Evolutionary conservation across 2,888 invertebrate species (phyloP), one percentile per base, ranked within the genome.

Genomic region (Campoplex nolae): DNA sequence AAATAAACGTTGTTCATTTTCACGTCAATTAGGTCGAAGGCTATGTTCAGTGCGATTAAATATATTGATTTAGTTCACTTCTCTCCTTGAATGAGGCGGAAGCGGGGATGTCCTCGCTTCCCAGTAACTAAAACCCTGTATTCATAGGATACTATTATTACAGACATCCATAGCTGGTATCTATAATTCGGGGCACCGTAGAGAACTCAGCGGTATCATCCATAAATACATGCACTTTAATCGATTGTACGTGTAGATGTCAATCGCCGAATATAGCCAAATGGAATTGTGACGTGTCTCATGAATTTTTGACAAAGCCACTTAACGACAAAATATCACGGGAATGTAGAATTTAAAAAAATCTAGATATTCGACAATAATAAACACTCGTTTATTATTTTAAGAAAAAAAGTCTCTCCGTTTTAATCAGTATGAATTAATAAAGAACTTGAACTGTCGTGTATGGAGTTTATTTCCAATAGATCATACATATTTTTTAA

Each of bases 161-260:
- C 16, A 62, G 58, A 58, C 16, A 48, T 48, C 45, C 32, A 18
- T 51, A 28, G 18, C 18, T 11, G 3, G 18, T 48, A 32, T 48
- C 16, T 48, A 28, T 71, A 45, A 48, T 48, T 45, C 48, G 28
- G 28, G 18, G 48, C 6, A 71, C 28, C 71, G 28, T 18, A 28
- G 48, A 48, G 35, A n/a, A 54, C 32, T 18, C 32, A 35, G 32
- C n/a, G 35, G 58, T 54, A 54, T 73, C 54, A 54, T 73, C 54
- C 54, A 35, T 73, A 32, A 54, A 73, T 54, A 54, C 35, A 73
- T 73, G 4, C 62, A 32, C 51, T 8, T 73, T 32, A 54, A 73
- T 73, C 73, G 73, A 73, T 54, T 35, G 35, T 73, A n/a, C 54
- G 35, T 35, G 51, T 51, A 51, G 13, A 18, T 51, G 18, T 18